phyloP scores from a whole-genome alignment of 2,113 vertebrate species.

The Irena cyanogastra region DNA sequence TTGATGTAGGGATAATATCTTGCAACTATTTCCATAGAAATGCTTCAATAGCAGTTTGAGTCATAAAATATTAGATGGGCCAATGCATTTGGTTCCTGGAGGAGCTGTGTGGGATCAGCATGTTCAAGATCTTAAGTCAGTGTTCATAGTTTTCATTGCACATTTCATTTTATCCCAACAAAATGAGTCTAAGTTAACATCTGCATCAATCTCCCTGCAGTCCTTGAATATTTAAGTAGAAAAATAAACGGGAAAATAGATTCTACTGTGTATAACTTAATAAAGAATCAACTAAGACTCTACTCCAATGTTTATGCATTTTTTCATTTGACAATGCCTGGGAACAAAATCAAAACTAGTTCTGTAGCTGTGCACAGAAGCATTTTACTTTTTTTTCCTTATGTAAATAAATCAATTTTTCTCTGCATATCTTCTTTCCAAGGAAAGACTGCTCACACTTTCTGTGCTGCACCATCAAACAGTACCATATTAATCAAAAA shows the following conservation, averaged over 20 bases:
- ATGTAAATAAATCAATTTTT: neutral
- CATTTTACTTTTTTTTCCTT: accelerated
- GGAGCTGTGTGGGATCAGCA: neutral
- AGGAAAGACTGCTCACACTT: neutral
- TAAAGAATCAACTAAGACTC: neutral
- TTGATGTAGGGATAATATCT: neutral
- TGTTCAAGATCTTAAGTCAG: neutral
- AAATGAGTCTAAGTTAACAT: neutral
- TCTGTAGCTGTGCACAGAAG: neutral
- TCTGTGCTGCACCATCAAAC: neutral
- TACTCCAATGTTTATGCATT: neutral
- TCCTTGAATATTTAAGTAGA: neutral
- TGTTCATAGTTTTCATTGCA: neutral
- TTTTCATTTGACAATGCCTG: neutral
- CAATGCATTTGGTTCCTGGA: neutral
- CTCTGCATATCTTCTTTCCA: neutral
- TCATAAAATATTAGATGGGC: neutral
- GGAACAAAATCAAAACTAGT: neutral
- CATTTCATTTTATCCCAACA: neutral
- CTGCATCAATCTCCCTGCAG: neutral
- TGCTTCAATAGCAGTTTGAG: neutral
- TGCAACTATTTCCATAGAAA: neutral
- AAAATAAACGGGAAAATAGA: neutral
- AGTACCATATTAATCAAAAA: neutral
- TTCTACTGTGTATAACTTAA: neutral